Conservation (phyloP, 2,113 vertebrate genomes). For the Polyodon spathula region DNA sequence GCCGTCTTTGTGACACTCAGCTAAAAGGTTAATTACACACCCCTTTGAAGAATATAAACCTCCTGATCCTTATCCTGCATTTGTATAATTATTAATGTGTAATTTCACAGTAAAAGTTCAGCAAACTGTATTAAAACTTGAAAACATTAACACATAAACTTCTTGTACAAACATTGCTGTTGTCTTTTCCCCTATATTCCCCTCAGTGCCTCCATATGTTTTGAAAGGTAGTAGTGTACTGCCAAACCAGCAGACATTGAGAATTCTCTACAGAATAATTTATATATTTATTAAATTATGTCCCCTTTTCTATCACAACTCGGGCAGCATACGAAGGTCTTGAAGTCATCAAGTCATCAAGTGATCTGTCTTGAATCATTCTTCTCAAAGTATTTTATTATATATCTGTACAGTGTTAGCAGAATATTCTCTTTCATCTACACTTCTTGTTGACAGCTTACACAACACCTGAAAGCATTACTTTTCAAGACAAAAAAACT, state of each 20-base stretch:
- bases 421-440: neutral
- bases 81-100: too few relatives aligned
- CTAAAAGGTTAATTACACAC: too few relatives aligned
- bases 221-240: neutral
- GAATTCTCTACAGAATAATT: neutral
- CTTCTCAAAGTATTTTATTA: neutral
- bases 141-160: neutral
- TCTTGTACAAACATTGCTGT: neutral
- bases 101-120: too few relatives aligned
- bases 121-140: too few relatives aligned
- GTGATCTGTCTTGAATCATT: neutral
- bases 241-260: neutral
- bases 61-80: too few relatives aligned
- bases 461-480: neutral
- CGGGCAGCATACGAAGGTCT: neutral
- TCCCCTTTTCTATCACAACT: neutral
- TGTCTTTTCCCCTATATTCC: neutral
- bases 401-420: neutral
- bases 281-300: neutral
- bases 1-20: too few relatives aligned
- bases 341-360: too few relatives aligned
- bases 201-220: neutral
- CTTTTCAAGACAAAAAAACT: neutral
- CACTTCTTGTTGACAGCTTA: neutral
- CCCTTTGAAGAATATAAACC: too few relatives aligned